phyloP scores from a whole-genome alignment of 2,797 vertebrate species.

The Tragelaphus eurycerus region DNA sequence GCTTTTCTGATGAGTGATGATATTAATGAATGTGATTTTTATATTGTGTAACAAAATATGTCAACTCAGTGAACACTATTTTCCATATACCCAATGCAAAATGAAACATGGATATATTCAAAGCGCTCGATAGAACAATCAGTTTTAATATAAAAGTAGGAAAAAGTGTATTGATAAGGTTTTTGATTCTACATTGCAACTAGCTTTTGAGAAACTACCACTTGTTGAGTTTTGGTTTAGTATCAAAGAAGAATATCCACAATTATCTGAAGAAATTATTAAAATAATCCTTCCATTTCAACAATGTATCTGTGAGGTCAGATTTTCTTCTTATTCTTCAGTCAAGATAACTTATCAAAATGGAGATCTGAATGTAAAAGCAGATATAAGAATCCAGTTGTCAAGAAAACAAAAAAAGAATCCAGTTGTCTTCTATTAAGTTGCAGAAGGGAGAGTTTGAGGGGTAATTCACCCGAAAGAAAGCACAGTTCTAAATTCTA shows the following conservation, averaged over 20 bases:
- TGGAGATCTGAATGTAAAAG: not conserved
- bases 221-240: not conserved
- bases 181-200: not conserved
- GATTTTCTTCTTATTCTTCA: not conserved
- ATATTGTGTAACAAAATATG: not conserved
- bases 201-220: not conserved
- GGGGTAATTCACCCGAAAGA: not conserved
- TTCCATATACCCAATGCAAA: not conserved
- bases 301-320: not conserved
- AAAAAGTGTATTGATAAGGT: not conserved
- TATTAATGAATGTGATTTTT: not conserved
- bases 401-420: not conserved
- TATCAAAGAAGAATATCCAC: not conserved
- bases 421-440: not conserved
- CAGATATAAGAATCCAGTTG: not conserved
- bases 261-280: not conserved
- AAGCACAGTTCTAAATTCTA: not conserved
- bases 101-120: not conserved
- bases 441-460: not conserved
- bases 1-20: not conserved
- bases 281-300: not conserved
- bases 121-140: not conserved
- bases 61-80: not conserved
- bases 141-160: not conserved
- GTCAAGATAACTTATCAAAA: not conserved